A percentile compares a stretch with the other conserved stretches of the same genome.
Evolutionary conservation across 2,888 invertebrate genomes (phyloP).

Genomic region (Hydrotaea diabolus): DNA sequence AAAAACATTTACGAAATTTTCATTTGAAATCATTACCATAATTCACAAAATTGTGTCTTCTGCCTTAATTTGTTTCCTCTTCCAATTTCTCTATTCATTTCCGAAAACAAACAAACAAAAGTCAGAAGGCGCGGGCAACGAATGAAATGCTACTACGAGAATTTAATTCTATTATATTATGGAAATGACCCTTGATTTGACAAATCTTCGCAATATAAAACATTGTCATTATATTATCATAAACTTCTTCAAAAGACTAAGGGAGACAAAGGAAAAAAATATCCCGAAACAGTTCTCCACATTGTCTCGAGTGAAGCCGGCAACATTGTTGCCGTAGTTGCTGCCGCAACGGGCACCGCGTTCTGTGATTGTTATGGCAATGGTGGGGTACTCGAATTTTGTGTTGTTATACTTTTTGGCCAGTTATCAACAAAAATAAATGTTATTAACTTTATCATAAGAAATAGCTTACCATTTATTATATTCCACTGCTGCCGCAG

Average conservation of each 20-base stretch:
- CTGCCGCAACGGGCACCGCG: not conserved
- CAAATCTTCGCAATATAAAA: conserved; percentile 52
- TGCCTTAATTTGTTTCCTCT: not conserved
- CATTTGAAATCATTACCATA: not conserved
- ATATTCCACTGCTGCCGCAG: not conserved
- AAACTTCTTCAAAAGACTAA: conserved; percentile 31
- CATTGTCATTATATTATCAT: conserved; percentile 54
- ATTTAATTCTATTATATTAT: conserved; percentile 53
- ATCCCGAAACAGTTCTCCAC: not conserved
- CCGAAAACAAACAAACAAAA: not conserved
- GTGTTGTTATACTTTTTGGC: conserved; percentile 15
- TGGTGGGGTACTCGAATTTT: not conserved
- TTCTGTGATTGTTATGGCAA: not conserved
- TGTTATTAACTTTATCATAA: conserved; percentile 52
- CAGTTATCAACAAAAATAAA: conserved; percentile 49
- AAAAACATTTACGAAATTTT: not conserved
- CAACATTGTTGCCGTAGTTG: not conserved
- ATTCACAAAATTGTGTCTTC: not conserved
- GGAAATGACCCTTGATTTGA: conserved; percentile 55
- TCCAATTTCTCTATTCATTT: not conserved
- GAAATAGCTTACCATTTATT: conserved; percentile 46
- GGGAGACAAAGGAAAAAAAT: not conserved
- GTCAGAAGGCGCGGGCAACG: not conserved
- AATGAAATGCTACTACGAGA: not conserved
- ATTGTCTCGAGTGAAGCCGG: not conserved